Conservation (phyloP, 2,888 invertebrate genomes). For the Lasioglossum vierecki region DNA sequence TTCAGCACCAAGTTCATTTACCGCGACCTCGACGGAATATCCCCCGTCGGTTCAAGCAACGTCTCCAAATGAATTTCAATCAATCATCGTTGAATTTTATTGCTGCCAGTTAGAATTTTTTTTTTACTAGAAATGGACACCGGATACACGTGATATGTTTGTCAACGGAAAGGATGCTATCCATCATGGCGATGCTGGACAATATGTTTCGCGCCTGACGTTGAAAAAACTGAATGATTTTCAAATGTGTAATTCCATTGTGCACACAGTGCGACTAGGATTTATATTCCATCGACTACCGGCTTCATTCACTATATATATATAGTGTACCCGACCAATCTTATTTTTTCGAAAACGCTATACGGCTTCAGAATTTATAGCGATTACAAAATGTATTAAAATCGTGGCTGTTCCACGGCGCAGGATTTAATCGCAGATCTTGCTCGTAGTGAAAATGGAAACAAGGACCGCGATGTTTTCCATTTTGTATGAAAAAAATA, state of each 20-base stretch:
- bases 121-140: constrained; percentile 18
- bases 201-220: constrained; percentile 22
- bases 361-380: background rate
- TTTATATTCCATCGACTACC: constrained; percentile 8
- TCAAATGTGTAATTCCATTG: constrained; percentile 8
- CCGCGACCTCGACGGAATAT: background rate
- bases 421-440: background rate
- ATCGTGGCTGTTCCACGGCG: background rate
- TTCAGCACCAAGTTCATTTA: background rate
- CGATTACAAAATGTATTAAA: background rate
- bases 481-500: background rate
- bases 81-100: constrained; percentile 20
- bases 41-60: background rate
- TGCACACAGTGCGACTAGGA: background rate
- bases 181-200: constrained; percentile 17
- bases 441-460: background rate
- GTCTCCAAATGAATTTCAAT: constrained; percentile 19
- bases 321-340: background rate
- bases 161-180: constrained; percentile 26
- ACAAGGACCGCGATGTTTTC: background rate
- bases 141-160: constrained; percentile 18
- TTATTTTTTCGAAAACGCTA: background rate
- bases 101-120: constrained; percentile 21
- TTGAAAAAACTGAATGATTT: constrained; percentile 22
- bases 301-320: background rate